These are phyloP conservation scores for Rattus rattus DNA, from an alignment of 2,113 vertebrate genomes.

Conservation along the genomic window DNA sequence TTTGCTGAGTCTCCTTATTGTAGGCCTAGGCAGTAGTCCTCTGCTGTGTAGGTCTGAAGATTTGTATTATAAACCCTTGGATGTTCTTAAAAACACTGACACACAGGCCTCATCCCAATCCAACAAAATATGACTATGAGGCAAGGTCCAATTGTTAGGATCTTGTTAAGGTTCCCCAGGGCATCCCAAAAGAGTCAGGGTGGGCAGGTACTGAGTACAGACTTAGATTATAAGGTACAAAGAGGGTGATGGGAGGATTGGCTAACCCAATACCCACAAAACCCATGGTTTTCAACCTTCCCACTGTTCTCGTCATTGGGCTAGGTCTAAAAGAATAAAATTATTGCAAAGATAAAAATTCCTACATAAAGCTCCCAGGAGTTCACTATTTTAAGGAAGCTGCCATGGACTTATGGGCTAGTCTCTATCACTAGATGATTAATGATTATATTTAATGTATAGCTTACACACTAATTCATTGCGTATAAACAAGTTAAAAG, in stretches of 20 bases:
- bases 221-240: neutral
- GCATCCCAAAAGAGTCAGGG: neutral
- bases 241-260: neutral
- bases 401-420: neutral
- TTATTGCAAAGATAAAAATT: slow-evolving; percentile 21
- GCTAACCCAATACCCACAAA: neutral
- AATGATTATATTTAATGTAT: slow-evolving; percentile 28
- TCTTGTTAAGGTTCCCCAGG: slow-evolving; percentile 11
- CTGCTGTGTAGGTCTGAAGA: neutral
- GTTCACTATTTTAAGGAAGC: neutral
- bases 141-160: neutral
- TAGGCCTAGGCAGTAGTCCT: slow-evolving; percentile 37
- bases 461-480: slow-evolving; percentile 12
- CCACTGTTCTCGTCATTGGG: neutral
- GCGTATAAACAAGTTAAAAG: slow-evolving; percentile 30
- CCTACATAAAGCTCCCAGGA: neutral
- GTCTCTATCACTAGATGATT: slow-evolving; percentile 8
- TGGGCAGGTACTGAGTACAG: neutral
- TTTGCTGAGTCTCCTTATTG: slow-evolving; percentile 34
- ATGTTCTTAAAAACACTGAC: neutral
- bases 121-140: slow-evolving; percentile 9
- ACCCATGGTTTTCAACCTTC: neutral
- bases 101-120: neutral
- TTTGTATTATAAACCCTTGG: neutral
- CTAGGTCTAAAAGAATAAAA: neutral